Base-by-base conservation (phyloP, 2,797 vertebrate species). In the Forpus xanthops region DNA sequence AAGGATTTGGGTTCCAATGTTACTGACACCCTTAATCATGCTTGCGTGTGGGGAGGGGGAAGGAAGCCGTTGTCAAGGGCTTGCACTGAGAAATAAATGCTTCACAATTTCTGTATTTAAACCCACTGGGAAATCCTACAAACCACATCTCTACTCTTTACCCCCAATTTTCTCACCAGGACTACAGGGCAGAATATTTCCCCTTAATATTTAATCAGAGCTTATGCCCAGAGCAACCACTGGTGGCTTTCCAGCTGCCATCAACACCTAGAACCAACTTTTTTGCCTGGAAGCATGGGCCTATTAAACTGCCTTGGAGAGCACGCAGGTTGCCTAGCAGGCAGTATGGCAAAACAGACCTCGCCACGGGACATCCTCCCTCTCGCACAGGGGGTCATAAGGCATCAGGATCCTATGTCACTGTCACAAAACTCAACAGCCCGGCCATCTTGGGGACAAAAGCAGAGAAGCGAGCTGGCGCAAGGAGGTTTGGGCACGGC, bases 81-180 rank as follows among this genome's bases (percentile, higher is more conserved):
- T 4, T 33, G 53, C 24, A 35, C 4, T 20, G 47, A 35, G n/a
- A 67, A 64, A 76, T 3, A 42, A 62, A 44, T 2, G 9, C 13
- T 58, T 60, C 12, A 8, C 16, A 28, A 3, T 20, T 71, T 19
- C 10, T 19, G 5, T 39, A 12, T 52, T 76, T 30, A 37, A 76
- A 18, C 20, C 4, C 12, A 11, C 2, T 7, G 15, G 35, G 14
- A 31, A 68, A 64, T 17, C 27, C 18, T 12, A 8, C 3, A 5
- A 15, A 9, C 4, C 12, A 4, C 4, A 31, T 9, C 17, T 2
- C 5, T 8, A 30, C 15, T 49, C 41, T 8, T 5, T 20, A 45
- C 4, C 18, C 12, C 3, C 2, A 1, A 0, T 7, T 14, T 3
- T 16, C 20, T 7, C 30, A 4, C 33, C 31, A 6, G 62, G 21